Percentiles rank a stretch among this genome's conserved stretches.
phyloP scores from a whole-genome alignment of 2,113 vertebrate genomes.

The Gavia stellata region DNA sequence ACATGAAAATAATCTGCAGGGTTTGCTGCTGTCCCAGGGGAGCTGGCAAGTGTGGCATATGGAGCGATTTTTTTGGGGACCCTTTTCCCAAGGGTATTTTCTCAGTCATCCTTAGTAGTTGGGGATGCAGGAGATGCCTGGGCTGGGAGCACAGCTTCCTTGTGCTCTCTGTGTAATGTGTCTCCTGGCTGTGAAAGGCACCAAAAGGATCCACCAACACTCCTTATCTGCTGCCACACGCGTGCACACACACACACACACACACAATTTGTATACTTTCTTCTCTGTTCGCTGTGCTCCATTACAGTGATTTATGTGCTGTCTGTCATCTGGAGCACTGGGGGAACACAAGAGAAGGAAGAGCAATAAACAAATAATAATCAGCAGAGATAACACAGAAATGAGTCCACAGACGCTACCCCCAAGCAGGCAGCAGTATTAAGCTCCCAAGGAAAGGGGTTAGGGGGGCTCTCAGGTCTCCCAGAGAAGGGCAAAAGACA shows the following conservation, averaged over 20 bases:
- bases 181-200: not conserved
- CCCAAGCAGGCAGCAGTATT: not conserved
- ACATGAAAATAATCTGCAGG: not conserved
- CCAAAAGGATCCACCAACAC: not conserved
- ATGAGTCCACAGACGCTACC: not conserved
- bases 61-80: not conserved
- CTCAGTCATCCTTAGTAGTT: not conserved
- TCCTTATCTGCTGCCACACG: not conserved
- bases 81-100: not conserved
- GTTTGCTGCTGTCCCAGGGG: not conserved
- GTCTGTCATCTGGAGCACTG: slow-evolving; percentile 8
- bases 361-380: slow-evolving; percentile 16
- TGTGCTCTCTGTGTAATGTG: not conserved
- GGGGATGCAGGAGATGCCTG: not conserved
- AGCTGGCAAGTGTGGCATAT: not conserved
- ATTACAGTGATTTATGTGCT: slow-evolving; percentile 16
- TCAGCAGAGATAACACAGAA: not conserved
- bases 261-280: not conserved
- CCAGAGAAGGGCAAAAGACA: not conserved
- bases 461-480: not conserved
- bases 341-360: not conserved
- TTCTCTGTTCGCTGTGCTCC: not conserved
- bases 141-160: not conserved
- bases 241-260: too few species aligned
- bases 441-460: not conserved